These are phyloP conservation scores for Moxostoma hubbsi DNA, from an alignment of 2,797 vertebrate genomes.

Conservation along the genomic window DNA sequence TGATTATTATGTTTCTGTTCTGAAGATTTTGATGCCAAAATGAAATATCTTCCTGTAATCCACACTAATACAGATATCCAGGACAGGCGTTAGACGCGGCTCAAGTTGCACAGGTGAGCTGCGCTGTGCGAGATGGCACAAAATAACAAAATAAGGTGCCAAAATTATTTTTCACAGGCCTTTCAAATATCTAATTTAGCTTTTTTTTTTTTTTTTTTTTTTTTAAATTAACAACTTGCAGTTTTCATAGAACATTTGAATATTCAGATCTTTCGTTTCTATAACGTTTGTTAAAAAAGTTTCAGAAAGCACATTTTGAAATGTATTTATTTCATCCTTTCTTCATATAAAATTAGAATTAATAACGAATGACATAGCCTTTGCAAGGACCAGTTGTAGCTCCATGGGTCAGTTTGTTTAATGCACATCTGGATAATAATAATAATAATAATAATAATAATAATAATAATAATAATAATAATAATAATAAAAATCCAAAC, in stretches of 20 bases:
- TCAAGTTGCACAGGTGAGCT: conserved; percentile 10
- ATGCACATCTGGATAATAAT: background rate
- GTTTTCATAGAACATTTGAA: background rate
- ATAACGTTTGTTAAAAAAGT: background rate
- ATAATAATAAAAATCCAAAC: too few species aligned
- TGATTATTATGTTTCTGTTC: conserved; percentile 3
- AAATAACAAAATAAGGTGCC: background rate
- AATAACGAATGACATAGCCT: background rate
- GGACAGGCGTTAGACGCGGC: background rate
- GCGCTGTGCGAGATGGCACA: background rate
- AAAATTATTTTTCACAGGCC: background rate
- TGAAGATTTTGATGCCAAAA: background rate
- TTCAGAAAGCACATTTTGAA: background rate
- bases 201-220: background rate
- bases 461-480: background rate
- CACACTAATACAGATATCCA: background rate
- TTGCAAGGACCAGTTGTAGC: background rate
- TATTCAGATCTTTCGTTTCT: background rate
- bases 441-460: background rate
- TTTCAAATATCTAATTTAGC: background rate
- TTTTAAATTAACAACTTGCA: background rate
- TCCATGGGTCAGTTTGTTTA: background rate
- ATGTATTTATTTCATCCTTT: background rate
- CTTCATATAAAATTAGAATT: background rate
- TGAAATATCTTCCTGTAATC: conserved; percentile 1